Base-by-base conservation (phyloP, 1,140 invertebrate species). In the Diorhabda carinulata region DNA sequence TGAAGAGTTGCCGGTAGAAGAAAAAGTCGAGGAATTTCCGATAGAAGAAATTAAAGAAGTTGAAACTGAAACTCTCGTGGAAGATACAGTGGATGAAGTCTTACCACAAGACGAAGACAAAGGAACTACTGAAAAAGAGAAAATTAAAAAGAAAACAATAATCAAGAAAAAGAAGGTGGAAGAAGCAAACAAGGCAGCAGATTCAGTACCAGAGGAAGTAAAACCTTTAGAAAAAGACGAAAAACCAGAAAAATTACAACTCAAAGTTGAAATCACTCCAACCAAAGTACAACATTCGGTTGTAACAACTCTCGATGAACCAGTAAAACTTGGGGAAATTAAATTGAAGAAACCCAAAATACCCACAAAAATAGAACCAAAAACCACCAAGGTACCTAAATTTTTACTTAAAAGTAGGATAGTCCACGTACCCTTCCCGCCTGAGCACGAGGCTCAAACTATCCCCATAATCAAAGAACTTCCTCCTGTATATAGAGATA, bases 361-460 rank as follows among this genome's bases (percentile, higher is more conserved):
- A 82, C 80, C 90, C 58, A 90, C 87, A 73, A 91, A 90, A 80
- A 73, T 67, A 80, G 42, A 70, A 81, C 78, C 84, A 84, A 81
- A 75, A 82, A 43, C 71, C 78, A 70, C 77, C 81, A 84, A 84
- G 78, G 73, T 91, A 41, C 89, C 89, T 2, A 89, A 89, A 82
- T 81, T 90, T 61, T 80, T 88, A 75, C 77, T 91, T 42, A 88
- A 88, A 71, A 90, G 89, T 78, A 82, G 86, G 68, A 87, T 91
- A 9, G 84, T 77, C 66, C 85, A 84, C 25, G 78, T 79, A 62
- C 84, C 86, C 70, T 91, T 87, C 82, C 89, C 88, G 9, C 84
- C 88, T 52, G 9, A 67, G 41, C 65, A 68, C n/a, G 78, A 80
- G 68, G 66, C 79, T 56, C 77, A 87, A 68, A 75, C 83, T 70